These are phyloP conservation scores for Drosophila hamatofila DNA, from an alignment of 2,888 invertebrate species.

Conservation along the genomic window DNA sequence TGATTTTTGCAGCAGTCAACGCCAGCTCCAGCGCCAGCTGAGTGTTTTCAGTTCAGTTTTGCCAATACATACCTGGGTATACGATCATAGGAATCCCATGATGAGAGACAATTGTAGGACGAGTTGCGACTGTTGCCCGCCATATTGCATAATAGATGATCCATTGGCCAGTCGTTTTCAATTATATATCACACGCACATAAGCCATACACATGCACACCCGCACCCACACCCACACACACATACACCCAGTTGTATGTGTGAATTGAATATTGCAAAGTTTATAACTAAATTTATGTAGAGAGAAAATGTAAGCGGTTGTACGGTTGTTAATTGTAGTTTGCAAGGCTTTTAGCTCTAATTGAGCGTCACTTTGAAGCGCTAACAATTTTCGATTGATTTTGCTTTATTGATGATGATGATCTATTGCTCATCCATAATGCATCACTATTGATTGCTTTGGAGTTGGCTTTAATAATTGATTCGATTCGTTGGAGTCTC, in stretches of 20 bases:
- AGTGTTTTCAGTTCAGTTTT: neutral
- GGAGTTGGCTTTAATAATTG: slow-evolving; percentile 45
- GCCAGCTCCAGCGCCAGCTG: neutral
- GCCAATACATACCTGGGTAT: slow-evolving; percentile 90
- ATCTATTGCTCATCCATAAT: neutral
- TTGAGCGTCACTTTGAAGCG: too few relatives aligned
- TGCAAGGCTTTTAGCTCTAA: slow-evolving; percentile 22
- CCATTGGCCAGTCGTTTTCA: slow-evolving; percentile 81
- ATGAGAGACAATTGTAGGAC: slow-evolving; percentile 94
- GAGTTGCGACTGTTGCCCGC: slow-evolving; percentile 91
- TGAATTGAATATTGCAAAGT: slow-evolving; percentile 14
- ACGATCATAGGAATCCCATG: slow-evolving; percentile 96
- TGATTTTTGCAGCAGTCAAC: slow-evolving; percentile 30
- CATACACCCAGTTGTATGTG: slow-evolving; percentile 13
- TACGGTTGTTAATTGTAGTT: neutral
- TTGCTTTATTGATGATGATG: slow-evolving; percentile 3
- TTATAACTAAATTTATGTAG: slow-evolving; percentile 18
- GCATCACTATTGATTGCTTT: neutral
- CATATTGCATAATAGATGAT: slow-evolving; percentile 86
- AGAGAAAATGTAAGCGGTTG: slow-evolving; percentile 8
- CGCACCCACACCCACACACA: neutral
- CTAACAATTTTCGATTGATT: slow-evolving; percentile 31
- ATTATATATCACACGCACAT: slow-evolving; percentile 50
- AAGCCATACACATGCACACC: slow-evolving; percentile 17
- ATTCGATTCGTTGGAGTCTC: slow-evolving; percentile 19